Evolutionary conservation across 1,140 invertebrate genomes (phyloP).

Genomic region (Neodiprion fabricii): DNA sequence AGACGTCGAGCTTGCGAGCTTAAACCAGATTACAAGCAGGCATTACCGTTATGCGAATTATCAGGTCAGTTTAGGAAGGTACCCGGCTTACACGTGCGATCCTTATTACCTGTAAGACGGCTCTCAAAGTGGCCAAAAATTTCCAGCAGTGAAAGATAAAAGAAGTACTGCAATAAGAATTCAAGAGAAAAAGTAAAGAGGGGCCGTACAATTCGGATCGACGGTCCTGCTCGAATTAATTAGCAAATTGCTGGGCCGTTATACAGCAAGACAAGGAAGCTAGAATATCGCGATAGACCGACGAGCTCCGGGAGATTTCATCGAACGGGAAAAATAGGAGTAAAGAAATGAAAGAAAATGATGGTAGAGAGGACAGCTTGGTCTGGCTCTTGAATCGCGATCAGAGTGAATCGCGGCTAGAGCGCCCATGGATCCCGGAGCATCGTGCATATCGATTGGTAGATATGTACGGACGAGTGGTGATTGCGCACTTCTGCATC

Average conservation of each 20-base stretch:
- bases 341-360: neutral
- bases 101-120: neutral
- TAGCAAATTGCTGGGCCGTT: neutral
- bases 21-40: neutral
- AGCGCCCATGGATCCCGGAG: neutral
- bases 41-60: conserved; percentile 1
- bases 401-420: neutral
- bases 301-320: neutral
- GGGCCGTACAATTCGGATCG: neutral
- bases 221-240: neutral
- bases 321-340: neutral
- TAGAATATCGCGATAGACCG: too few species aligned
- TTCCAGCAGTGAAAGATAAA: neutral
- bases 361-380: too few species aligned
- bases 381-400: too few species aligned
- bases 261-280: too few species aligned
- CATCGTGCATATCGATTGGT: neutral
- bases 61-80: neutral
- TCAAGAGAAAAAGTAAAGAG: neutral
- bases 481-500: neutral
- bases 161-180: neutral
- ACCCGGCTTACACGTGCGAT: neutral
- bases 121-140: neutral
- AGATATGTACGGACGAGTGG: neutral
- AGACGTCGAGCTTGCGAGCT: neutral